Base-by-base conservation (phyloP, 30 jellyfish, hydroid and myxozoan genomes). In the Rhopilema esculentum region DNA sequence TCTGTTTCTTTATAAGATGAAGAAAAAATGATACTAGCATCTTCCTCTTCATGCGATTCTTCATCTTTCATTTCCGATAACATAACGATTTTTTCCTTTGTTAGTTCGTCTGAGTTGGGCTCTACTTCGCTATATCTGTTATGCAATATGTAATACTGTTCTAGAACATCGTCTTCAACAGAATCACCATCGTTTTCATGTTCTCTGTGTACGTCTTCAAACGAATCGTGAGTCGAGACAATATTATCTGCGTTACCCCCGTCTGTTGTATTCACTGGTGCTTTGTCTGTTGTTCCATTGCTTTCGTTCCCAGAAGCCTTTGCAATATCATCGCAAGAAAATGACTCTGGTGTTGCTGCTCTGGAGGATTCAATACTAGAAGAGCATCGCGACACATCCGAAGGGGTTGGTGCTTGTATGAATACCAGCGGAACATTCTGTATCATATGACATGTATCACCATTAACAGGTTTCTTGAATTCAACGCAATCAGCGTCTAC, bases 321-420 rank as follows among this genome's bases (percentile, higher is more conserved):
- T 1, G 27, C 19, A 22, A 49, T 67, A 29, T 22, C 78, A 29
- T 63, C 52, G 48, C 71, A n/a, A 30, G 49, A 12, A 20, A 27
- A n/a, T 4, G 49, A 16, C 67, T 79, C 88, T 0, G 88, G 88
- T 23, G 88, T 53, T 48, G 23, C 79, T 30, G 88, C n/a, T 79
- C 79, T 66, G 0, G 88, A 79, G 9, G 88, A 79, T 21, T 79
- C 80, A 79, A 53, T 65, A 21, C 78, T 79, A 1, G 88, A 79
- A 0, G 79, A 28, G 33, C 79, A 48, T 16, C 79, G 79, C 0
- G 88, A 71, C 48, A 79, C 27, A 31, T 79, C 77, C 9, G 88
- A 79, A 21, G 88, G 88, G 63, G 88, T 79, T 18, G 88, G 88
- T n/a, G 88, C 77, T 62, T 79, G 88, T n/a, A 79, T 63, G 27